Base-by-base conservation (phyloP, 2,888 invertebrate genomes). In the Sthenelais limicola region DNA sequence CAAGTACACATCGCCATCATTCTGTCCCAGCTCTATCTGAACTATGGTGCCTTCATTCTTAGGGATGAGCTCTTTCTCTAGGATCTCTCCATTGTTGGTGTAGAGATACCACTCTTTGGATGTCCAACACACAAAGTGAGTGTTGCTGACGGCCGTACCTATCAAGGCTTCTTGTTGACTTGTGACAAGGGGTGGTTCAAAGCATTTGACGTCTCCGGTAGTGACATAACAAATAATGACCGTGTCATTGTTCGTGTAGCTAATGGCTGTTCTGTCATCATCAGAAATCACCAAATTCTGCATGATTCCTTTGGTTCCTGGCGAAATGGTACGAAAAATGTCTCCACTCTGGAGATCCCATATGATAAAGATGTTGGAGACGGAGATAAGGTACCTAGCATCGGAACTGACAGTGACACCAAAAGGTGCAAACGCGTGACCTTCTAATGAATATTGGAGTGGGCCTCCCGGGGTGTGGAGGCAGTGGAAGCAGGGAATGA, bases 391-490 rank as follows among this genome's bases (percentile, higher is more conserved):
- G 88, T 96, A 83, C 68, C 81, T 83, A 18, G 82, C 82, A 74
- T 87, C 86, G 26, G 84, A 81, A 0, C 86, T 87, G n/a, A 85
- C 81, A 15, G 80, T 83, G 15, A 87, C 82, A 9, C 87, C 88
- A 68, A 87, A 88, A 0, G 87, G 87, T 0, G 98, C 98, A 85
- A 98, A 99, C 85, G 96, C 97, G 88, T 99, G 98, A 0, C 98
- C 98, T 89, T 98, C 98, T 54, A 98, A 89, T 0, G 98, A 98
- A 86, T 97, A 98, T 93, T 98, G 98, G 4, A 98, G 89, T 0
- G 98, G 98, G 0, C 98, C 98, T 54, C 98, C 98, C n/a, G 98
- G 98, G 0, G 98, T 98, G 85, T 98, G 98, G 76, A 98, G 90
- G 82, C 97, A 98, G 86, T 98, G 98, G 88, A 97, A 97, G 0